phyloP scores from a whole-genome alignment of 2,888 invertebrate species.

The Drepanosiphum platanoidis region DNA sequence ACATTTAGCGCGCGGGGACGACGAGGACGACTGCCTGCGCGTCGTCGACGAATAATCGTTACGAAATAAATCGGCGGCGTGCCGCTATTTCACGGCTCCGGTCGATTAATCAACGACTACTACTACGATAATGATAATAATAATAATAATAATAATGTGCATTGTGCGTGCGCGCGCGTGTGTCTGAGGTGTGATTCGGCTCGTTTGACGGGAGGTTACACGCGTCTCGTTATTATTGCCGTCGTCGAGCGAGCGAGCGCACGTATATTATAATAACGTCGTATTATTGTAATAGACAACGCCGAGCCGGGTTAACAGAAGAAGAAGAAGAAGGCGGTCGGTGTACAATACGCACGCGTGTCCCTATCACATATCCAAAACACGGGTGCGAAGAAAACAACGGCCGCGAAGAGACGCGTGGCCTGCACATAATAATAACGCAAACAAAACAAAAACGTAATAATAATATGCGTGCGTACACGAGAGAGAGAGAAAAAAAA shows the following conservation, averaged over 20 bases:
- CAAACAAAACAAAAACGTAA: conserved; percentile 20
- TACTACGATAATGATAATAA: conserved; percentile 5
- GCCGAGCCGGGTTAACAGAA: background rate
- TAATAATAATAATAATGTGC: conserved; percentile 13
- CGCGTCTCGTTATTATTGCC: conserved; percentile 8
- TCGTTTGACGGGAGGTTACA: conserved; percentile 45
- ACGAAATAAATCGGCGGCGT: background rate
- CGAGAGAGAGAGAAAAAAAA: background rate
- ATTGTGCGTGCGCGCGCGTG: background rate
- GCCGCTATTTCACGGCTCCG: background rate
- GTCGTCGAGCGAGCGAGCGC: background rate
- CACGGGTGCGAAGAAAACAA: background rate
- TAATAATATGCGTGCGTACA: background rate
- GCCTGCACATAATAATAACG: background rate
- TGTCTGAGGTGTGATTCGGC: conserved; percentile 37
- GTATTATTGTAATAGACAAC: conserved; percentile 2
- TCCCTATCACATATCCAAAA: background rate
- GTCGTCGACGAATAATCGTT: background rate
- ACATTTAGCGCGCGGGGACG: no score
- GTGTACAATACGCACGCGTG: background rate
- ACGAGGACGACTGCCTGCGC: no score
- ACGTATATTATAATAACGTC: background rate
- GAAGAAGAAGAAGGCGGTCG: background rate
- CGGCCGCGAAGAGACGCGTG: background rate
- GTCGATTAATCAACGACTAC: conserved; percentile 30